Conservation (phyloP, 2,888 invertebrate species). For the Oeneis ivallda region DNA sequence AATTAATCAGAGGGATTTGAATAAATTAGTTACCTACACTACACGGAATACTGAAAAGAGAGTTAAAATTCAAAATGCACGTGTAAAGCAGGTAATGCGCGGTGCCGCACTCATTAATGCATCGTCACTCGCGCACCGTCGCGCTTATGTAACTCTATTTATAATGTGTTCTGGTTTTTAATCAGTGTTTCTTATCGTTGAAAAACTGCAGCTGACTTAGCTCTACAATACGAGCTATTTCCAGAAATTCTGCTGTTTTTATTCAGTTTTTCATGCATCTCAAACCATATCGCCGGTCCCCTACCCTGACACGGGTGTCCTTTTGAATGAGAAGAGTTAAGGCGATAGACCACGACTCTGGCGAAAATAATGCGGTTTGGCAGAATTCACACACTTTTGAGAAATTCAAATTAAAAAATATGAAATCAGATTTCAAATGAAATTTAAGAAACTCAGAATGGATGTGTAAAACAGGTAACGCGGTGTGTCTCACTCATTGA, state of each 20-base stretch:
- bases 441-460: slow-evolving; percentile 2
- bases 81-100: slow-evolving; percentile 3
- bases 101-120: slow-evolving; percentile 19
- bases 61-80: neutral
- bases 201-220: too few relatives aligned
- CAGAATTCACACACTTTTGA: too few relatives aligned
- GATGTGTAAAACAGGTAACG: slow-evolving; percentile 5
- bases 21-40: too few relatives aligned
- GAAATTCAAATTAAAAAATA: neutral
- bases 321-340: too few relatives aligned
- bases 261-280: too few relatives aligned
- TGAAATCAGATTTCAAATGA: neutral
- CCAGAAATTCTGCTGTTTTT: too few relatives aligned
- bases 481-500: slow-evolving; percentile 11
- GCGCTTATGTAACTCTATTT: slow-evolving; percentile 7
- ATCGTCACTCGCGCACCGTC: neutral
- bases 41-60: neutral
- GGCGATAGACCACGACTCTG: too few relatives aligned
- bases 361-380: too few relatives aligned
- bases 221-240: too few relatives aligned
- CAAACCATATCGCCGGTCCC: too few relatives aligned
- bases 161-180: slow-evolving; percentile 1
- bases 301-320: too few relatives aligned
- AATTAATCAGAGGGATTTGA: neutral
- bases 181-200: too few relatives aligned